Conservation (phyloP, 2,113 vertebrate species). For the Erpornis zantholeuca region DNA sequence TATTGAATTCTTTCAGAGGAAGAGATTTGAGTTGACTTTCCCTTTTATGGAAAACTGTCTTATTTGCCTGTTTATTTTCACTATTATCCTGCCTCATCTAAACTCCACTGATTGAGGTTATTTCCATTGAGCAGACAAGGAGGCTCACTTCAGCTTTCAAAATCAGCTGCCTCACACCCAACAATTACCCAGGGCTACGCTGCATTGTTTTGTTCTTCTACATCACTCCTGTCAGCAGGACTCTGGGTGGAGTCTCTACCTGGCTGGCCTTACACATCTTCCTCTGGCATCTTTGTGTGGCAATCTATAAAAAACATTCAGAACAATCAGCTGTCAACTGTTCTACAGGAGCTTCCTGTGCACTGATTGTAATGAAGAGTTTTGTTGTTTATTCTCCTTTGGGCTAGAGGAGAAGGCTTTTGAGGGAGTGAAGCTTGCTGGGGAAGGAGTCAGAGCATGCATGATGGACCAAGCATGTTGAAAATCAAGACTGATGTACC, state of each 20-base stretch:
- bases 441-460: neutral
- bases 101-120: neutral
- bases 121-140: neutral
- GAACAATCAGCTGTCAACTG: neutral
- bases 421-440: neutral
- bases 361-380: neutral
- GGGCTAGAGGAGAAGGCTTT: neutral
- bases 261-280: neutral
- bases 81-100: neutral
- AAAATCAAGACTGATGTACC: neutral
- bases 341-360: neutral
- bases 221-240: accelerated
- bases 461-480: neutral
- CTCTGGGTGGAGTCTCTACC: neutral
- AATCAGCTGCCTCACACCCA: neutral
- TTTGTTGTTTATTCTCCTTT: neutral
- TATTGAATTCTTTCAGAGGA: neutral
- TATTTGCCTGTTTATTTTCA: neutral
- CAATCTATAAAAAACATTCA: neutral
- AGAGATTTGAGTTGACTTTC: neutral
- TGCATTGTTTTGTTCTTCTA: neutral
- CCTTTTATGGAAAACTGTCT: neutral
- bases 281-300: neutral
- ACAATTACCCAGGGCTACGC: neutral
- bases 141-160: neutral